Evolutionary conservation across 92 coral and sea anemone genomes (phyloP), one percentile per base, ranked within the genome.

Genomic region (Epizoanthus scotinus): DNA sequence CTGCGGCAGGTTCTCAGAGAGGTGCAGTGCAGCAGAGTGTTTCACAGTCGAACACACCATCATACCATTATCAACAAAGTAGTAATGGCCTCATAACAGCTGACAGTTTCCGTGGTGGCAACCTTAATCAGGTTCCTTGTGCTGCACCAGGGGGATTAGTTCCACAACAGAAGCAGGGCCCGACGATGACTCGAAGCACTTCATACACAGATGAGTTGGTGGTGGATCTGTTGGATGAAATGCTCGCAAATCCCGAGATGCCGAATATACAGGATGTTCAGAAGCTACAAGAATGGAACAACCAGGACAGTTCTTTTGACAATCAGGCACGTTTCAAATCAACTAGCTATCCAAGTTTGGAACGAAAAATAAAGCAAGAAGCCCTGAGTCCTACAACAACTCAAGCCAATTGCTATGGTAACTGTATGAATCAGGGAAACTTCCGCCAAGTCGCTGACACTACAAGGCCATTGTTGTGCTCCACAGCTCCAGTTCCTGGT

Each of bases 361-460:
- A 75, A 19, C 59, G 67, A 60, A 75, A 58, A 75, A 75, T 75
- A 75, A 75, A 75, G 25, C 81, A 75, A 50, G 81, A 75, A 26
- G 26, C 66, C 2, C 47, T 34, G 0, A 75, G 81, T 55, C 81
- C 81, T 8, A 75, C 81, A 40, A 52, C 18, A 40, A 36, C 81
- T 57, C 55, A 75, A 58, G 55, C 81, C 15, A 75, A 53, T 25
- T 75, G 38, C 15, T 75, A 58, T 58, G 57, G 81, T 57, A 24
- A 28, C 34, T 58, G 67, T 34, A 8, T 42, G 3, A 60, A 8
- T 22, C 68, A 59, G 21, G 69, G 69, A 0, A 59, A 75, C 53
- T 20, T 55, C 34, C 15, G 34, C 67, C 81, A 75, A 21, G 81
- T 55, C 38, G 13, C 38, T 15, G 27, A 40, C 24, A 60, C 60